phyloP scores from a whole-genome alignment of 2,113 vertebrate genomes.

The Epinephelus fuscoguttatus region DNA sequence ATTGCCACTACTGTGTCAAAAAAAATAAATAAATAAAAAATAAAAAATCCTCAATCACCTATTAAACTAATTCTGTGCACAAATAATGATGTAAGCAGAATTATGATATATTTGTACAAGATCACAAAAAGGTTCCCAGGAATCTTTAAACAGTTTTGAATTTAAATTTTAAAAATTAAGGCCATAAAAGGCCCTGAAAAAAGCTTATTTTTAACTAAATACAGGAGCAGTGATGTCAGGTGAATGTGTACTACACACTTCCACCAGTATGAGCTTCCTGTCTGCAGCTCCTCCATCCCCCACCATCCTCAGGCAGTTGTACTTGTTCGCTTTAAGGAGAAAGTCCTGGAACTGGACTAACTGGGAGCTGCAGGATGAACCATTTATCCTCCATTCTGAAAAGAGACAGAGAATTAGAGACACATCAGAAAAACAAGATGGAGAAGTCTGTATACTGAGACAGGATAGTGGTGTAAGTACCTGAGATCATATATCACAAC shows the following conservation, averaged over 20 bases:
- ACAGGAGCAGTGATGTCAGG: background rate
- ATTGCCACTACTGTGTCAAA: no score
- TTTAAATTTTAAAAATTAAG: no score
- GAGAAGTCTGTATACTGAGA: background rate
- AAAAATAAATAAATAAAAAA: no score
- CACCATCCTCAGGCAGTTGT: conserved; percentile 91
- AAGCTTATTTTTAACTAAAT: background rate
- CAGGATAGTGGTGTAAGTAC: background rate
- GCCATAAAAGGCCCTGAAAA: no score
- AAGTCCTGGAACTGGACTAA: conserved; percentile 91
- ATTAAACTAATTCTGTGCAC: no score
- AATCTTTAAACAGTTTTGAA: no score
- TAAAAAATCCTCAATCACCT: no score
- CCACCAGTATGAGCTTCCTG: conserved; percentile 92
- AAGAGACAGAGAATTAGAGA: background rate
- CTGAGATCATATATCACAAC: background rate
- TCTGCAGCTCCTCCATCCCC: conserved; percentile 84
- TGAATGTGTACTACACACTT: conserved; percentile 82
- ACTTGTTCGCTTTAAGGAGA: conserved; percentile 94
- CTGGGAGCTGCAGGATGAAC: conserved; percentile 87
- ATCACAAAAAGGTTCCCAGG: no score
- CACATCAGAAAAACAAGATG: background rate
- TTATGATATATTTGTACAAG: no score
- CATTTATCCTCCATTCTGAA: conserved; percentile 84
- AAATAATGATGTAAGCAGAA: no score